phyloP scores from a whole-genome alignment of 1,140 invertebrate species.

The Phocides pigmalion region DNA sequence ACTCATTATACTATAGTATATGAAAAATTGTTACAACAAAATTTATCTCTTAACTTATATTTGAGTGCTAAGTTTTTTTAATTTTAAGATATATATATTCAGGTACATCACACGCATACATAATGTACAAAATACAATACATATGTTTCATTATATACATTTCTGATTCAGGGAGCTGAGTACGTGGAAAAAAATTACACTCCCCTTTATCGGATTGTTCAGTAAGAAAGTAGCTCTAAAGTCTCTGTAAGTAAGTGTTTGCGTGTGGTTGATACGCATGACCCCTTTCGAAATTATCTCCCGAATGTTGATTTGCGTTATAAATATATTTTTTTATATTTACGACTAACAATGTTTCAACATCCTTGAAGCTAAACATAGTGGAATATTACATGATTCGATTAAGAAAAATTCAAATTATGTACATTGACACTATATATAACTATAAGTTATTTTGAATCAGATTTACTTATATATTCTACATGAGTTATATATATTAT shows the following conservation, averaged over 20 bases:
- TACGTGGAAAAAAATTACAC: conserved; percentile 55
- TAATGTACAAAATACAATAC: neutral
- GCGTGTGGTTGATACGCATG: conserved; percentile 43
- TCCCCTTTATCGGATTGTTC: conserved; percentile 64
- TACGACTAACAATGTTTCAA: conserved; percentile 4
- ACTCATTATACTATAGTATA: too few species aligned
- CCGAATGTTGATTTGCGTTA: neutral
- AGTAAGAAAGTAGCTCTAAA: conserved; percentile 62
- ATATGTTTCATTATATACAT: conserved; percentile 24
- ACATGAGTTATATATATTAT: too few species aligned
- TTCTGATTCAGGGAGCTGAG: conserved; percentile 60
- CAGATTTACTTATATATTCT: too few species aligned
- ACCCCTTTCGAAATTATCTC: conserved; percentile 7
- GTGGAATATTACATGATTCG: too few species aligned
- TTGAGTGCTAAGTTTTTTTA: too few species aligned
- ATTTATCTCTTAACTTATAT: too few species aligned
- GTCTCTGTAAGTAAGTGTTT: conserved; percentile 65
- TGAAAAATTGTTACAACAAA: too few species aligned
- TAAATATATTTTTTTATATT: neutral
- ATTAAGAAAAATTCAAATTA: too few species aligned
- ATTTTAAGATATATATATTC: too few species aligned
- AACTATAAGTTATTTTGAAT: too few species aligned
- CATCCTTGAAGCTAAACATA: too few species aligned
- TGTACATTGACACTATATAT: too few species aligned
- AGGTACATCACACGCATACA: neutral